Evolutionary conservation across 2,888 invertebrate genomes (phyloP).

Genomic region (Entomobrya proxima): DNA sequence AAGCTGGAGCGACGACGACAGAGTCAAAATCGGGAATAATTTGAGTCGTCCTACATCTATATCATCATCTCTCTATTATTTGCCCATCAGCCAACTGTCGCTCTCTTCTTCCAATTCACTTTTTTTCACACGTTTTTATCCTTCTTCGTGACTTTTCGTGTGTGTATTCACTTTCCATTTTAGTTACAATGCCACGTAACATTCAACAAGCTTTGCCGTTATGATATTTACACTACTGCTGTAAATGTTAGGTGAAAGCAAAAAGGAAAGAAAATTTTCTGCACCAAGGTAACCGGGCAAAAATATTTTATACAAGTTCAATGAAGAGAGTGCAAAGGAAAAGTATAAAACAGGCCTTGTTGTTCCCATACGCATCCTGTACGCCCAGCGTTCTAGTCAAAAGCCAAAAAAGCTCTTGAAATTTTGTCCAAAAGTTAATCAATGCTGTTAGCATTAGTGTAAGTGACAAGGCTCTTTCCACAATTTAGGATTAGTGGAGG

Average conservation of each 20-base stretch:
- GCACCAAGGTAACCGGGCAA: background rate
- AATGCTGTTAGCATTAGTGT: background rate
- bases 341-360: background rate
- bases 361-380: background rate
- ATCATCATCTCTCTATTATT: background rate
- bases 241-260: background rate
- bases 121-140: background rate
- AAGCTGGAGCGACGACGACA: background rate
- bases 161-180: background rate
- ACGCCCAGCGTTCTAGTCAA: no score
- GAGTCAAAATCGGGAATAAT: slow-evolving; percentile 13
- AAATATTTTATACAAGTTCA: background rate
- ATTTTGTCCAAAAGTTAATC: background rate
- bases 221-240: no score
- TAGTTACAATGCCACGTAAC: no score
- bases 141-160: background rate
- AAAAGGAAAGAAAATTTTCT: background rate
- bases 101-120: background rate
- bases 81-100: background rate
- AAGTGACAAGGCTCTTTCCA: background rate
- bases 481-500: background rate
- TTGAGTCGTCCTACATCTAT: background rate
- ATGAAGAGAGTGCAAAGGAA: background rate
- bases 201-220: no score
- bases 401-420: background rate